Percentiles rank a stretch among this genome's conserved stretches.
phyloP scores from a whole-genome alignment of 2,113 vertebrate species.

The Ceyx margarethae region DNA sequence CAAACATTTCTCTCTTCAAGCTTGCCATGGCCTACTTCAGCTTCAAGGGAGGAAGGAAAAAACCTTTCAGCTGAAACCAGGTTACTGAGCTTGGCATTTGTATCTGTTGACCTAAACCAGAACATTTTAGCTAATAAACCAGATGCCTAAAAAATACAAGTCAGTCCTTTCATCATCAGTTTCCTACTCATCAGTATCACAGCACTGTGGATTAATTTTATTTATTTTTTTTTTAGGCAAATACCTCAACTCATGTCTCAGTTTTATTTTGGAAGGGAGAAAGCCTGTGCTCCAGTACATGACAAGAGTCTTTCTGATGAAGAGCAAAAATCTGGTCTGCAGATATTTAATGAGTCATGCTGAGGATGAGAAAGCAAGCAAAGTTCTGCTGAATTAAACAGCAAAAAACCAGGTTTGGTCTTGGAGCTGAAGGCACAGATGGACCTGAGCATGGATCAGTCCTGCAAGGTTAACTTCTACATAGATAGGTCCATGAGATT shows the following conservation, averaged over 20 bases:
- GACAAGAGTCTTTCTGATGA: slow-evolving; percentile 7
- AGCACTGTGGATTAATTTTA: fast-evolving
- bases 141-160: slow-evolving; percentile 9
- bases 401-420: background rate
- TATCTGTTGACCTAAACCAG: slow-evolving; percentile 14
- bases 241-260: background rate
- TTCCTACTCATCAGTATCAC: background rate
- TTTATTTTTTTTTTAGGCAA: background rate
- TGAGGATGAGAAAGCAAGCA: background rate
- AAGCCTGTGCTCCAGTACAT: background rate
- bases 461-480: background rate
- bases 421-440: background rate
- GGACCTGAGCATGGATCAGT: background rate
- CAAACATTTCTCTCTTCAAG: background rate
- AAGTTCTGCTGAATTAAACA: slow-evolving; percentile 15
- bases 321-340: slow-evolving; percentile 28
- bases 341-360: slow-evolving; percentile 27
- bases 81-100: background rate
- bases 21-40: background rate
- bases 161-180: slow-evolving; percentile 11
- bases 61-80: background rate
- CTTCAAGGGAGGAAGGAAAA: background rate
- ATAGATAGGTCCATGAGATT: background rate
- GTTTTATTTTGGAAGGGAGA: slow-evolving; percentile 6
- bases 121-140: slow-evolving; percentile 19